phyloP scores from a whole-genome alignment of 2,797 vertebrate genomes.

The Rachycentron canadum region DNA sequence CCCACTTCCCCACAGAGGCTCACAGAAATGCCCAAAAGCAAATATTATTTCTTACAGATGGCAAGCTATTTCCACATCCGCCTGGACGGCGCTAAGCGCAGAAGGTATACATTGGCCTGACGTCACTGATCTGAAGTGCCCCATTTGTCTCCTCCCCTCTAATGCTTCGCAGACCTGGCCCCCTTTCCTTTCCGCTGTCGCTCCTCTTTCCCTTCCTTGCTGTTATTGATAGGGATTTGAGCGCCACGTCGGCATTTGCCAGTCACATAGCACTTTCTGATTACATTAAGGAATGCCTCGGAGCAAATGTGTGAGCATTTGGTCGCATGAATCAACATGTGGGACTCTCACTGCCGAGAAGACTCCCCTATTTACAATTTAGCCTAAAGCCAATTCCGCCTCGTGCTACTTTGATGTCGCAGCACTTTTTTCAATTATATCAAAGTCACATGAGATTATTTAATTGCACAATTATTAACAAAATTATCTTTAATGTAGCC shows the following conservation, averaged over 20 bases:
- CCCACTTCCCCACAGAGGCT: conserved; percentile 46
- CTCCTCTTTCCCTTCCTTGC: neutral
- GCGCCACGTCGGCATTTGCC: neutral
- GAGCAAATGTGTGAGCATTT: conserved; percentile 16
- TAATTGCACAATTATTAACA: conserved; percentile 82
- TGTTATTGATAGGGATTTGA: conserved; percentile 31
- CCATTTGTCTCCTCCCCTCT: conserved; percentile 44
- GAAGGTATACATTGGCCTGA: conserved; percentile 60
- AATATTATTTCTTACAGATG: conserved; percentile 76
- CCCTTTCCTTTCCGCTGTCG: neutral
- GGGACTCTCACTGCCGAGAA: conserved; percentile 18
- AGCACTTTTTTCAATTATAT: conserved; percentile 71
- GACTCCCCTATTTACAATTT: conserved; percentile 55
- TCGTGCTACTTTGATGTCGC: conserved; percentile 64
- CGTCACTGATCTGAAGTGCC: conserved; percentile 52
- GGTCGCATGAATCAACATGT: conserved; percentile 23
- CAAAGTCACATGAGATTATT: conserved; percentile 74
- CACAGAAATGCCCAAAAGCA: conserved; percentile 70
- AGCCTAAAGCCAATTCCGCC: conserved; percentile 41
- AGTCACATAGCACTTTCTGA: conserved; percentile 40
- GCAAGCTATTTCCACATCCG: conserved; percentile 58
- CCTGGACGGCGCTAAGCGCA: conserved; percentile 40
- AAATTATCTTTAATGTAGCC: conserved; percentile 78
- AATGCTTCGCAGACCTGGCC: conserved; percentile 20
- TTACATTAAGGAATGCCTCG: conserved; percentile 43